Percentiles rank a stretch among this genome's conserved stretches.
Evolutionary conservation across 1,140 invertebrate species (phyloP).

Genomic region (Papilio machaon): DNA sequence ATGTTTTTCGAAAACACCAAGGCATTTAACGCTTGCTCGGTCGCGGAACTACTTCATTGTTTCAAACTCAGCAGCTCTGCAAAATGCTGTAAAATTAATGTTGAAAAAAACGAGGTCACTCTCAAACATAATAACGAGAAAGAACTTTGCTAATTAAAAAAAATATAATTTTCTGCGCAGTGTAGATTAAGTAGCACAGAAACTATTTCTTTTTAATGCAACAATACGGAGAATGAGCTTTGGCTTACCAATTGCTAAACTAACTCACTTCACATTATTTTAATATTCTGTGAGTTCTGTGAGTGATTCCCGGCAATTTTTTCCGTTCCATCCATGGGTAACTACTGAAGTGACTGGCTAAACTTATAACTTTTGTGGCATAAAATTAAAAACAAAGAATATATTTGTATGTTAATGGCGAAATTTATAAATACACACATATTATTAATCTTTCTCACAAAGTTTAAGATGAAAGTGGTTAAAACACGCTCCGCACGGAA

Average conservation of each 20-base stretch:
- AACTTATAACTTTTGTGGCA: too few species aligned
- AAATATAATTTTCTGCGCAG: neutral
- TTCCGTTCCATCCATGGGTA: neutral
- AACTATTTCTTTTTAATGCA: neutral
- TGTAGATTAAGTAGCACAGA: neutral
- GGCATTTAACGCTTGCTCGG: neutral
- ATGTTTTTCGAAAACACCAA: neutral
- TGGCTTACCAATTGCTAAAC: too few species aligned
- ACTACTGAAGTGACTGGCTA: too few species aligned
- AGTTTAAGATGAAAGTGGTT: neutral
- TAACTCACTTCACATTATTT: neutral
- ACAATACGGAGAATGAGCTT: neutral
- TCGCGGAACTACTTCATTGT: neutral
- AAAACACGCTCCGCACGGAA: neutral
- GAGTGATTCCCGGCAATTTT: neutral
- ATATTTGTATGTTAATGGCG: too few species aligned
- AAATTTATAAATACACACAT: too few species aligned
- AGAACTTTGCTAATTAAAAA: conserved; percentile 21
- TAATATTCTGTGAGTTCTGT: too few species aligned
- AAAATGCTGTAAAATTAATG: conserved; percentile 18
- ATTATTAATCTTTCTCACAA: neutral
- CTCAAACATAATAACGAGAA: neutral
- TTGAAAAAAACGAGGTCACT: conserved; percentile 13
- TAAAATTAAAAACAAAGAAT: too few species aligned
- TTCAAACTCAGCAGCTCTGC: neutral